Percentiles rank a stretch among this genome's conserved stretches.
These are phyloP conservation scores for Eilema caniola DNA, from an alignment of 2,888 invertebrate genomes.

Conservation along the genomic window DNA sequence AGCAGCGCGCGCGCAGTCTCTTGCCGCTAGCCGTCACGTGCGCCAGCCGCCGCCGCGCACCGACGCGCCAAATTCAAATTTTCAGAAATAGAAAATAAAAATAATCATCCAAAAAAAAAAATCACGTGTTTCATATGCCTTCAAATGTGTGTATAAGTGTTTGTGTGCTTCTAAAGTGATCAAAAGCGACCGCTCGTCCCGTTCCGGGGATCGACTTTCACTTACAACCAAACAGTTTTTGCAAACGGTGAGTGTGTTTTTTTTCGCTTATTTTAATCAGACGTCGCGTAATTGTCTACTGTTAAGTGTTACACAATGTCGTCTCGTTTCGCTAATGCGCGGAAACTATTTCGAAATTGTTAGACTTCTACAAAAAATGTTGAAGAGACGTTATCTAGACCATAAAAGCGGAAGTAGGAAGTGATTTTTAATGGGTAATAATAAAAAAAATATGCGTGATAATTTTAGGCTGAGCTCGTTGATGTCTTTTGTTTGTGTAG, in stretches of 20 bases:
- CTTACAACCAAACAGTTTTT: constrained; percentile 70
- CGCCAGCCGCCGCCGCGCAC: constrained; percentile 71
- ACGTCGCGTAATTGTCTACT: constrained; percentile 68
- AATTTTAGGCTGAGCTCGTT: constrained; percentile 58
- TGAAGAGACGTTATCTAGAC: not conserved
- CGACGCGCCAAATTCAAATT: constrained; percentile 71
- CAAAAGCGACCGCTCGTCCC: constrained; percentile 59
- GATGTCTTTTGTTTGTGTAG: constrained; percentile 77
- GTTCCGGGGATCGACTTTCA: constrained; percentile 67
- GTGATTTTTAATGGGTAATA: not conserved
- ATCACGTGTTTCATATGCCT: constrained; percentile 65
- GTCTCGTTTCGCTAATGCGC: constrained; percentile 63
- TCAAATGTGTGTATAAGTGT: constrained; percentile 74
- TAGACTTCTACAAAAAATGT: constrained; percentile 28
- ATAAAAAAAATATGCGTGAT: constrained; percentile 24
- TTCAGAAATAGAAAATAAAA: constrained; percentile 25
- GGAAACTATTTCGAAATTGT: constrained; percentile 60
- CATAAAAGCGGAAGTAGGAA: constrained; percentile 11
- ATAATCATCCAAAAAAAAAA: constrained; percentile 53
- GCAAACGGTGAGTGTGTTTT: constrained; percentile 77
- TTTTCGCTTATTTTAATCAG: constrained; percentile 73
- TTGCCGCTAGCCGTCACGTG: constrained; percentile 77
- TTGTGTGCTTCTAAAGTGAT: constrained; percentile 71
- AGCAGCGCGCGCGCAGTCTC: constrained; percentile 80
- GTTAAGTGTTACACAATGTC: constrained; percentile 66